Conservation (phyloP, 2,888 invertebrate species). For the Dusona sp. region DNA sequence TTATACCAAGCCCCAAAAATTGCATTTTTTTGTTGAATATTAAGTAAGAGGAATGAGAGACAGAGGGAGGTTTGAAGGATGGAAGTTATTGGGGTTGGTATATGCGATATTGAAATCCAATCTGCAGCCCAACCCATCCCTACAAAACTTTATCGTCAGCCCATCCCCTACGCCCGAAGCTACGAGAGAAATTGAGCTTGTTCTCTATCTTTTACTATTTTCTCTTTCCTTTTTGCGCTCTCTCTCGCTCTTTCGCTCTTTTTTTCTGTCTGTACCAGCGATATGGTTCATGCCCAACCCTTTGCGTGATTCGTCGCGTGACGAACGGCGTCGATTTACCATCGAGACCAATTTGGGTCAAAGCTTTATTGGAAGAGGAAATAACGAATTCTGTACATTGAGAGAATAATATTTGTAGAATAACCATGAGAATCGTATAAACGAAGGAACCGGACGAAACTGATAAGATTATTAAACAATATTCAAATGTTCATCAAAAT, state of each 20-base stretch:
- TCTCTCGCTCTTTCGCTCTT: not conserved
- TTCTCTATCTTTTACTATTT: conserved; percentile 37
- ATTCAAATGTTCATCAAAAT: not conserved
- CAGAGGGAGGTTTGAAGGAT: conserved; percentile 43
- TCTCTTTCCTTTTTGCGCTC: not conserved
- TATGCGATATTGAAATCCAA: conserved; percentile 71
- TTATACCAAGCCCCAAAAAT: not conserved
- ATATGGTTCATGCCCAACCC: conserved; percentile 35
- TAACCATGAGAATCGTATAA: not conserved
- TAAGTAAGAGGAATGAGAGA: conserved; percentile 9
- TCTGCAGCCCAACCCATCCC: conserved; percentile 73
- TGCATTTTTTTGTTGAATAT: conserved; percentile 10
- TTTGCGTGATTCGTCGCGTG: conserved; percentile 59
- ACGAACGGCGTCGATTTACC: conserved; percentile 74
- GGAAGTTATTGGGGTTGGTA: conserved; percentile 63
- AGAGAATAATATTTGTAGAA: not conserved
- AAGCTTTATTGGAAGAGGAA: conserved; percentile 76
- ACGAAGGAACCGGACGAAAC: not conserved
- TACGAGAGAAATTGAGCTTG: conserved; percentile 22
- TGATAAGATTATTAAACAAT: not conserved
- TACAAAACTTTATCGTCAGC: conserved; percentile 27
- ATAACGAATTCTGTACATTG: conserved; percentile 10
- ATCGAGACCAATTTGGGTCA: conserved; percentile 78
- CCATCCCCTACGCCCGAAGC: not conserved
- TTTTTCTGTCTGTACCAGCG: conserved; percentile 20